Percentiles rank a stretch among this genome's conserved stretches.
phyloP scores from a whole-genome alignment of 2,113 vertebrate genomes.

The Chaetorhynchus papuensis region DNA sequence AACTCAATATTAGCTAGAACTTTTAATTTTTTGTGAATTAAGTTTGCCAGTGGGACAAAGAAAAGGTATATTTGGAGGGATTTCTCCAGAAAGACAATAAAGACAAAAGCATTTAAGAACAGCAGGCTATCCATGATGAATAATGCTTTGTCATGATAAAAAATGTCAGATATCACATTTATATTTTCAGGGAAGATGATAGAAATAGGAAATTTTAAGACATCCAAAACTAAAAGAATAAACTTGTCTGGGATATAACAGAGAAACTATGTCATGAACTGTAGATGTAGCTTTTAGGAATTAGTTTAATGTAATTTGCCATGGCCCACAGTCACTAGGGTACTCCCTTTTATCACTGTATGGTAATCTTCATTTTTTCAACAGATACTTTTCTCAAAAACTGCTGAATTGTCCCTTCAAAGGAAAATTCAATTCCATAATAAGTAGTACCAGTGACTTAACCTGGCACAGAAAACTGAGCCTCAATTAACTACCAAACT shows the following conservation, averaged over 20 bases:
- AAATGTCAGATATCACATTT: neutral
- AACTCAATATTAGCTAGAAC: neutral
- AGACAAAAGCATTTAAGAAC: neutral
- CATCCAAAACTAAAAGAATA: neutral
- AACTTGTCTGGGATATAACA: neutral
- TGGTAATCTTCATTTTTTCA: neutral
- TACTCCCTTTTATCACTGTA: neutral
- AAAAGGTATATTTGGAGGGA: neutral
- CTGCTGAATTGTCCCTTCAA: neutral
- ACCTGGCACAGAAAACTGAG: neutral
- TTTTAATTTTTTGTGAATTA: neutral
- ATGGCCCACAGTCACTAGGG: neutral
- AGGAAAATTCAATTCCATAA: neutral
- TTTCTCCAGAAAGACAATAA: neutral
- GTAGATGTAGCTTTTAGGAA: neutral
- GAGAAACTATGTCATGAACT: neutral
- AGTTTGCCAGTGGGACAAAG: neutral
- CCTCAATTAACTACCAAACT: neutral
- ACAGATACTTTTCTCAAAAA: neutral
- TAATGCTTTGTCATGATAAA: neutral
- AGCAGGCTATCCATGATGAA: neutral
- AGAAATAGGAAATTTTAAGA: neutral
- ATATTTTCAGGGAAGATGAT: neutral
- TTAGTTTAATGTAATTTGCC: neutral
- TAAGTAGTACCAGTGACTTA: neutral